Evolutionary conservation across 2,113 vertebrate species (phyloP).

Genomic region (Catharus fuscescens): DNA sequence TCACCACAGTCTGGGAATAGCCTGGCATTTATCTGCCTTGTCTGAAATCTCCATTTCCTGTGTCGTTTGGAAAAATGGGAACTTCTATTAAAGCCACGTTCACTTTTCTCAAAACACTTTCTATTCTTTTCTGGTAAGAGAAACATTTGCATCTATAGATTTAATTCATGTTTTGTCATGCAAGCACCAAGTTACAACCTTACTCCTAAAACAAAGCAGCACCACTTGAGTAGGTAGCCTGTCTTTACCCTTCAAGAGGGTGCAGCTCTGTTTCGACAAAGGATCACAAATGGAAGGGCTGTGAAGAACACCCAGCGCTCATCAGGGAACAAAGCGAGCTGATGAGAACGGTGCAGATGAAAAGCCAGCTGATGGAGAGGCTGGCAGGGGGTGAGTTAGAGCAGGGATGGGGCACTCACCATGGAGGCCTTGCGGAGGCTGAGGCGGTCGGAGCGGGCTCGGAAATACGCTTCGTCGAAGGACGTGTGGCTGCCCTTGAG

Average conservation of each 20-base stretch:
- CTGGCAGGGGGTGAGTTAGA: not conserved
- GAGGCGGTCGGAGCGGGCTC: conserved; percentile 86
- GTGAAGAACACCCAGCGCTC: fast-evolving
- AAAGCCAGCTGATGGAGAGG: not conserved
- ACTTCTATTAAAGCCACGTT: not conserved
- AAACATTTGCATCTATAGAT: not conserved
- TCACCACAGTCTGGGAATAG: not conserved
- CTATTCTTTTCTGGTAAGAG: not conserved
- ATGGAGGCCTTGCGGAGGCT: conserved; percentile 89
- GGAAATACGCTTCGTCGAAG: conserved; percentile 90
- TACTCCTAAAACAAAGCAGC: not conserved
- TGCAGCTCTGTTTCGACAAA: not conserved
- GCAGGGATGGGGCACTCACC: conserved; percentile 58
- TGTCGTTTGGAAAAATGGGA: not conserved
- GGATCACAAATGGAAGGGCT: not conserved
- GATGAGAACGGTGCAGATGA: not conserved
- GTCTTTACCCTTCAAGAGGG: not conserved
- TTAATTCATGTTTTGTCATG: not conserved
- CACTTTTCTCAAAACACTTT: not conserved
- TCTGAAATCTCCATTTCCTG: not conserved
- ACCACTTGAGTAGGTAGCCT: not conserved
- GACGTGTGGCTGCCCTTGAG: conserved; percentile 91
- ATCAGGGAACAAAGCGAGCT: not conserved
- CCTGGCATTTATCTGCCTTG: not conserved
- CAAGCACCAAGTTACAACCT: not conserved